phyloP scores from a whole-genome alignment of 2,888 invertebrate species.

The Aleiodes leptofemur region DNA sequence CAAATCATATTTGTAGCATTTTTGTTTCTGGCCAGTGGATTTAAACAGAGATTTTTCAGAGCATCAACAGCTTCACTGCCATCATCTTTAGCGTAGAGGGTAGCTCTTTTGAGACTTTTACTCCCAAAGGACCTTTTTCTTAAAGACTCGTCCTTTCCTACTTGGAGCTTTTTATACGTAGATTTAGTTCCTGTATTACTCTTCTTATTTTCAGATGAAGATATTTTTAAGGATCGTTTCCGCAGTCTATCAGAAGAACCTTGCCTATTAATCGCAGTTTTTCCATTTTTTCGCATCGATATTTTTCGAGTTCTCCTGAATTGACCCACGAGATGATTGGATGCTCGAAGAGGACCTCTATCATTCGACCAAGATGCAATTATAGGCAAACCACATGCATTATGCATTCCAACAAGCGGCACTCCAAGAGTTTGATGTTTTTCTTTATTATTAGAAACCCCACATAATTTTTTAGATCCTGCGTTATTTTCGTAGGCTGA shows the following conservation, averaged over 20 bases:
- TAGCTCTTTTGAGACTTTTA: slow-evolving; percentile 63
- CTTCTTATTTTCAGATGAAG: slow-evolving; percentile 60
- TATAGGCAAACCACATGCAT: slow-evolving; percentile 67
- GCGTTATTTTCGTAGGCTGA: slow-evolving; percentile 68
- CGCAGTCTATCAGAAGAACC: slow-evolving; percentile 39
- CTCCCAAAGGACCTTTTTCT: slow-evolving; percentile 51
- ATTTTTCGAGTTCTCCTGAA: not conserved
- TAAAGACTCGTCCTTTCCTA: slow-evolving; percentile 41
- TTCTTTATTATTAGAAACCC: slow-evolving; percentile 37
- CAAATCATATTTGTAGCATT: slow-evolving; percentile 70
- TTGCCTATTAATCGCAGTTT: not conserved
- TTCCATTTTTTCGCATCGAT: not conserved
- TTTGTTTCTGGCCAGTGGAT: slow-evolving; percentile 69
- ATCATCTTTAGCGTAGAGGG: slow-evolving; percentile 71
- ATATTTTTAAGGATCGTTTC: slow-evolving; percentile 51
- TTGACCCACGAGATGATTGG: not conserved
- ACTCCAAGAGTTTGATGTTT: slow-evolving; percentile 66
- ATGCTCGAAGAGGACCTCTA: not conserved
- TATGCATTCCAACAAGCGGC: slow-evolving; percentile 72
- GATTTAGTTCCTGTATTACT: slow-evolving; percentile 56
- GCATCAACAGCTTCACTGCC: slow-evolving; percentile 69
- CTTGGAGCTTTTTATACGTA: slow-evolving; percentile 43
- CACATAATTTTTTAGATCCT: slow-evolving; percentile 16
- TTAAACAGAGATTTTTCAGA: slow-evolving; percentile 68
- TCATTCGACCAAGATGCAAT: slow-evolving; percentile 60